These are phyloP conservation scores for Callorhinus ursinus DNA, from an alignment of 2,113 vertebrate species.

Conservation along the genomic window DNA sequence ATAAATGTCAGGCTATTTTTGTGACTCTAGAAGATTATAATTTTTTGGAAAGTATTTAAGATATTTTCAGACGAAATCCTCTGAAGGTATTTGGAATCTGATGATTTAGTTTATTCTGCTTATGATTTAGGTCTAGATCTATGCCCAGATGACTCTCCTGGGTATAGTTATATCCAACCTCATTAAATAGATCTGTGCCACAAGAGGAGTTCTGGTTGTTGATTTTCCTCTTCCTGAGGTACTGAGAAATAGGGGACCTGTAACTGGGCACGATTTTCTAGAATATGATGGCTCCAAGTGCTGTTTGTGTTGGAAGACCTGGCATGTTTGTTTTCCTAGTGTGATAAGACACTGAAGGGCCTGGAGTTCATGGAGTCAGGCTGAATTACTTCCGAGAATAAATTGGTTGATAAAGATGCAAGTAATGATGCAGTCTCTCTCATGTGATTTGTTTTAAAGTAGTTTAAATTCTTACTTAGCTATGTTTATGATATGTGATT, in stretches of 20 bases:
- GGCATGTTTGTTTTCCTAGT: neutral
- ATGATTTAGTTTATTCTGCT: slow-evolving; percentile 44
- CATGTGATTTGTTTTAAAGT: neutral
- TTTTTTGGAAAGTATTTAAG: slow-evolving; percentile 51
- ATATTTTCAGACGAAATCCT: neutral
- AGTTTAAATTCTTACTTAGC: neutral
- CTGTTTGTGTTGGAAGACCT: neutral
- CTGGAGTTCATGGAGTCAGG: neutral
- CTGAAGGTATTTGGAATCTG: slow-evolving; percentile 24
- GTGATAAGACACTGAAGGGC: neutral
- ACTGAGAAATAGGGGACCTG: neutral
- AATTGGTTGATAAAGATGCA: slow-evolving; percentile 20
- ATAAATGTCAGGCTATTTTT: slow-evolving; percentile 50
- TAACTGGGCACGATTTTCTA: neutral
- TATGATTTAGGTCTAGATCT: slow-evolving; percentile 35
- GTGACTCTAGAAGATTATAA: neutral
- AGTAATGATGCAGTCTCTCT: slow-evolving; percentile 6
- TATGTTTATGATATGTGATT: slow-evolving; percentile 16
- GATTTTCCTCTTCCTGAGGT: neutral
- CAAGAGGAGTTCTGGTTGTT: neutral
- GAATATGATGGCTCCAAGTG: neutral
- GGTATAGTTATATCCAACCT: neutral
- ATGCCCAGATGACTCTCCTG: neutral
- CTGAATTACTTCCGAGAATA: slow-evolving; percentile 26
- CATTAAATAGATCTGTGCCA: neutral